Conservation (phyloP, 2,888 invertebrate genomes). For the Oscheius sp. region DNA sequence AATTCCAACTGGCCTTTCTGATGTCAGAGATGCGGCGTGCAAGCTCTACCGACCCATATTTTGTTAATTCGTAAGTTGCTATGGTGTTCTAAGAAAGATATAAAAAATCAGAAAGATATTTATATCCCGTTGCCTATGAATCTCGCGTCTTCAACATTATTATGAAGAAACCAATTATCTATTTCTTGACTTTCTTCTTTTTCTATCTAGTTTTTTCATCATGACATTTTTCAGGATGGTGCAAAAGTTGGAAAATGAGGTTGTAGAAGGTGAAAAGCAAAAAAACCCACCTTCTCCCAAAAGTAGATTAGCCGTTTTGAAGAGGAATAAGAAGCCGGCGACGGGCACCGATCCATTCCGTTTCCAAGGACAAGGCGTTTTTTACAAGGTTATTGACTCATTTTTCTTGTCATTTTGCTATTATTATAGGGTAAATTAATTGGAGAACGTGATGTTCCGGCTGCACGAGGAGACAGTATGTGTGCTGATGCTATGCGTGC, state of each 20-base stretch:
- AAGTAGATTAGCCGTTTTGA: conserved; percentile 49
- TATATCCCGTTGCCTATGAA: too few relatives aligned
- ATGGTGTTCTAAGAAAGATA: too few relatives aligned
- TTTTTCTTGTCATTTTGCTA: not conserved
- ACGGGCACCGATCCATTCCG: conserved; percentile 81
- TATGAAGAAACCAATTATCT: too few relatives aligned
- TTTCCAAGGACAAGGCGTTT: conserved; percentile 94
- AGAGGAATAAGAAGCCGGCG: conserved; percentile 52
- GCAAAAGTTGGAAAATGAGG: conserved; percentile 22
- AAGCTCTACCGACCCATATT: too few relatives aligned
- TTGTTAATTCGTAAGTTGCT: too few relatives aligned
- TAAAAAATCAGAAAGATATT: too few relatives aligned
- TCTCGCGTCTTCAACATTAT: too few relatives aligned
- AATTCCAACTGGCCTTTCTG: too few relatives aligned
- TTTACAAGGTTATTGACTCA: conserved; percentile 78
- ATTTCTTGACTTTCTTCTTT: too few relatives aligned
- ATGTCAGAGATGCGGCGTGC: too few relatives aligned
- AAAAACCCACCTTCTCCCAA: conserved; percentile 52
- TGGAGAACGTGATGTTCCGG: conserved; percentile 92
- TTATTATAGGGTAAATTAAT: conserved; percentile 84
- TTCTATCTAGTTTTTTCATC: not conserved
- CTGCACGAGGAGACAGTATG: conserved; percentile 95
- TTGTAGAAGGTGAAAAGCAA: conserved; percentile 25
- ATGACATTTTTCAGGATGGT: conserved; percentile 22
- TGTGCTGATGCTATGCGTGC: conserved; percentile 94